Conservation (phyloP, 2,113 vertebrate species). For the Sander lucioperca region DNA sequence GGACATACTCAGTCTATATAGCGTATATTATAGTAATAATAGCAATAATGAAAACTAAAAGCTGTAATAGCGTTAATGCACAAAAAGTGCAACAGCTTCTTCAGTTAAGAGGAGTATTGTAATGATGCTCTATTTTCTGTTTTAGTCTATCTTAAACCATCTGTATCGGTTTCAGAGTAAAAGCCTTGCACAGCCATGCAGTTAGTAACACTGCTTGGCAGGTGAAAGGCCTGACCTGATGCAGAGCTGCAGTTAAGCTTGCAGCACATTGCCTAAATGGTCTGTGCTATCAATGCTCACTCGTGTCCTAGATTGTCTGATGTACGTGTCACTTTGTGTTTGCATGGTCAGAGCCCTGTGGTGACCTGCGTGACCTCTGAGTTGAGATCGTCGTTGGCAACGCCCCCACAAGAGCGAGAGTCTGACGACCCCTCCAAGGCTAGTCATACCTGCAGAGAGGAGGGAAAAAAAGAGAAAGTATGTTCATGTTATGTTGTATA, state of each 20-base stretch:
- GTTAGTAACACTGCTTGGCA: background rate
- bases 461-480: background rate
- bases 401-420: slow-evolving; percentile 71
- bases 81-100: slow-evolving; percentile 16
- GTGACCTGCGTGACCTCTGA: slow-evolving; percentile 89
- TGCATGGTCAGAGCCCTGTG: slow-evolving; percentile 74
- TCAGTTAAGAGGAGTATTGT: background rate
- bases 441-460: slow-evolving; percentile 92
- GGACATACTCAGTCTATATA: background rate
- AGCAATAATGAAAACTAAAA: background rate
- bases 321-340: background rate
- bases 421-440: slow-evolving; percentile 92
- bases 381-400: slow-evolving; percentile 84
- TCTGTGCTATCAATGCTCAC: slow-evolving; percentile 6
- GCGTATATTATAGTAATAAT: background rate
- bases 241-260: slow-evolving; percentile 20
- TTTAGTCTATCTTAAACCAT: background rate
- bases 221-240: background rate
- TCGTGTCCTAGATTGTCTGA: background rate
- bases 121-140: background rate
- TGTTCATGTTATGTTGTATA: background rate
- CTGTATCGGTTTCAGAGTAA: background rate
- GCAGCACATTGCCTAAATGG: background rate
- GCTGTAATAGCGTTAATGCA: background rate
- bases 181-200: slow-evolving; percentile 34